Conservation (phyloP, 2,797 vertebrate species). For the Labeo calbasu region DNA sequence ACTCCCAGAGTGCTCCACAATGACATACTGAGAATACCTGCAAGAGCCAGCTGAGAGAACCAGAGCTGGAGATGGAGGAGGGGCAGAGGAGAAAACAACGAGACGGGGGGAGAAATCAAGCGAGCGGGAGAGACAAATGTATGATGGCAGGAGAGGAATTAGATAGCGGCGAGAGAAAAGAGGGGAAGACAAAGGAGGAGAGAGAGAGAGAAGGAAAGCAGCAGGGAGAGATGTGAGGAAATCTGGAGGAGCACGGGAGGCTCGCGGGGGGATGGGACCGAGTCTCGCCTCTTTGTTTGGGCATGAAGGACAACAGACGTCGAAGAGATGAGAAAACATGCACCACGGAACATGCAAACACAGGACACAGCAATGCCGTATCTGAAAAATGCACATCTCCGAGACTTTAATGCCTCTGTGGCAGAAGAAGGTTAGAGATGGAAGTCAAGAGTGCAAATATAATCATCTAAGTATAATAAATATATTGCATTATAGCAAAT, state of each 20-base stretch:
- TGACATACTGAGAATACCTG: conserved; percentile 62
- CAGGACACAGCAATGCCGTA: neutral
- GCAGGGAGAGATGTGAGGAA: conserved; percentile 44
- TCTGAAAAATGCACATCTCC: neutral
- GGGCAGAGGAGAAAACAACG: conserved; percentile 63
- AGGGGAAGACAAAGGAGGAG: conserved; percentile 31
- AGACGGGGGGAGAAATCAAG: conserved; percentile 64
- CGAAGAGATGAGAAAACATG: neutral
- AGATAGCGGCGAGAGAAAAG: conserved; percentile 29
- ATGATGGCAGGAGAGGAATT: conserved; percentile 45
- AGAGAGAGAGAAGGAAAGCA: conserved; percentile 35
- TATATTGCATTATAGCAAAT: neutral
- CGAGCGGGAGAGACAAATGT: conserved; percentile 27
- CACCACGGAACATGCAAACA: neutral
- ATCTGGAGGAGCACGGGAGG: conserved; percentile 17
- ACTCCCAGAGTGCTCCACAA: conserved; percentile 79
- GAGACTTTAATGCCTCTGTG: neutral
- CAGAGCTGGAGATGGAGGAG: conserved; percentile 61
- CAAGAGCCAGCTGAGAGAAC: conserved; percentile 42
- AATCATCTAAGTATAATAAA: neutral
- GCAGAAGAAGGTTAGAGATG: neutral
- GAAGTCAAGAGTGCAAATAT: neutral
- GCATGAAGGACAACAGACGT: conserved; percentile 65
- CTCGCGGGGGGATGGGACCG: conserved; percentile 47
- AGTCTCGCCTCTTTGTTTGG: conserved; percentile 69